Conservation (phyloP, 2,113 vertebrate species). For the Panurus biarmicus region DNA sequence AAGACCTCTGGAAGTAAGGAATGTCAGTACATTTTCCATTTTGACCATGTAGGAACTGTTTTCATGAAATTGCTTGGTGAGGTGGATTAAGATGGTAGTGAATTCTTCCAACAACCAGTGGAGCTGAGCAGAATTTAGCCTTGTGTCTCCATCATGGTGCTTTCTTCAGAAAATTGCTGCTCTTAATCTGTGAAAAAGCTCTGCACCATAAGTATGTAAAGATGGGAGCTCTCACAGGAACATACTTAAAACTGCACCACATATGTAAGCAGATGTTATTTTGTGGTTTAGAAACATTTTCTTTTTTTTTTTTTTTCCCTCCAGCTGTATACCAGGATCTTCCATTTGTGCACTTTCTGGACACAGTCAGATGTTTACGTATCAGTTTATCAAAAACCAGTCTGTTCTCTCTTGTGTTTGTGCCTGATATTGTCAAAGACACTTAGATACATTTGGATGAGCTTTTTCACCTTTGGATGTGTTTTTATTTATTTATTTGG, state of each 20-base stretch:
- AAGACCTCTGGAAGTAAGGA: neutral
- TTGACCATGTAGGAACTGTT: neutral
- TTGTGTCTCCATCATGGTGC: neutral
- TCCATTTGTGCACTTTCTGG: neutral
- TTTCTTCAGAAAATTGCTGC: neutral
- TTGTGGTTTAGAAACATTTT: neutral
- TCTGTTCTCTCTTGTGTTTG: neutral
- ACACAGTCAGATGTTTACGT: neutral
- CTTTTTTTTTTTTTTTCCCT: neutral
- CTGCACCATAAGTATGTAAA: neutral
- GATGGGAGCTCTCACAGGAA: neutral
- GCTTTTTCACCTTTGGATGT: neutral
- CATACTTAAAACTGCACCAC: neutral
- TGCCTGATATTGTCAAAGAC: neutral
- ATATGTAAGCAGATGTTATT: conserved; percentile 28
- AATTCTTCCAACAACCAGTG: neutral
- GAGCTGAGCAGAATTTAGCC: neutral
- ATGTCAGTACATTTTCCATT: neutral
- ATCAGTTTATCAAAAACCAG: neutral
- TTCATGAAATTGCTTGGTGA: neutral
- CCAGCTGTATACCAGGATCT: conserved; percentile 10
- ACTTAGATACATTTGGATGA: neutral
- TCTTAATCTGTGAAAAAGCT: neutral
- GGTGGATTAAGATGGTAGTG: neutral
- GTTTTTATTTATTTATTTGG: neutral